Evolutionary conservation across 2,888 invertebrate species (phyloP), one percentile per base, ranked within the genome.

Genomic region (Ashinkailepas kermadecensis): DNA sequence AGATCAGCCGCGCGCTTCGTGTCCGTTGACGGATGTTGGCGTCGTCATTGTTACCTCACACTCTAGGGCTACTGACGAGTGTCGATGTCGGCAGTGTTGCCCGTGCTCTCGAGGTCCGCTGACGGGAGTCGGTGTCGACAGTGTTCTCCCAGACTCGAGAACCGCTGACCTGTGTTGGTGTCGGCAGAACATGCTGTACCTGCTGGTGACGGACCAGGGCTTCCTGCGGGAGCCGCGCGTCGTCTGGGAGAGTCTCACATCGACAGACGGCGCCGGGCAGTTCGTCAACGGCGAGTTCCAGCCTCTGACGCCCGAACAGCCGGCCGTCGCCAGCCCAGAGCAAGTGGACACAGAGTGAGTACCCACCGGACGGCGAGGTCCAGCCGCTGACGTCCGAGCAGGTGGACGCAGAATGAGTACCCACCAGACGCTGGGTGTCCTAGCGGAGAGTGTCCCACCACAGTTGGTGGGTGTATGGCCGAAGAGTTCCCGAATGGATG

Each of bases 161-260:
- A 1, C 39, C 39, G 39, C 21, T n/a, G 39, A 25, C 9, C 8
- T 11, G 59, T 80, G 57, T 13, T 39, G 39, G 39, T 39, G 39
- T 81, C 80, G 65, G 39, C 82, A 83, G 83, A 82, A 82, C 78
- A 82, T 89, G 83, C 85, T 90, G 25, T 90, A 89, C 85, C 87
- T 89, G 84, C 86, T 91, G 80, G 89, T 90, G 23, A 90, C 90
- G 12, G 90, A 91, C 86, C 89, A 89, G 84, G 90, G 90, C 2
- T 90, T 89, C 85, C 86, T 90, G 23, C 87, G 87, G 57, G 89
- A 90, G 85, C 85, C 86, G 39, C 87, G 87, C 82, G 88, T 90
- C 9, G 89, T 91, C 21, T 91, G 90, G 90, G 90, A 91, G 86
- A 89, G 90, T 4, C 86, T 91, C 67, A 87, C 87, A 82, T 89